These are phyloP conservation scores for Caradrina kadenii DNA, from an alignment of 2,888 invertebrate species.

Conservation along the genomic window DNA sequence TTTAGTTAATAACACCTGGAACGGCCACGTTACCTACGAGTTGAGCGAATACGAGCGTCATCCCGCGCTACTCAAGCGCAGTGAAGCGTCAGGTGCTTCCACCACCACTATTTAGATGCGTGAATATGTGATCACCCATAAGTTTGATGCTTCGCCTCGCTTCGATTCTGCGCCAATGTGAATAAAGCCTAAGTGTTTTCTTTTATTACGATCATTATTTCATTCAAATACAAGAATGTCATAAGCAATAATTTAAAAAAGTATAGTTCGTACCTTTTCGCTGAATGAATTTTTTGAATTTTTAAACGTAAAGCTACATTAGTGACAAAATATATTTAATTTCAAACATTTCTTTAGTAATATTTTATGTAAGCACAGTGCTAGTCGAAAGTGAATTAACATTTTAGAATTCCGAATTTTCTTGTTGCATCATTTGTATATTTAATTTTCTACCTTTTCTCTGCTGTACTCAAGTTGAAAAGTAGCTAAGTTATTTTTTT, in stretches of 20 bases:
- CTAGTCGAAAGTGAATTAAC: neutral
- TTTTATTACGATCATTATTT: neutral
- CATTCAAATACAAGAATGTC: neutral
- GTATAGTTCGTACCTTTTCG: neutral
- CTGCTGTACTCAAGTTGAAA: too few species aligned
- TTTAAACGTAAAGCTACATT: conserved; percentile 18
- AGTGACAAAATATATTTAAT: conserved; percentile 18
- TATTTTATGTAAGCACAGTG: conserved; percentile 26
- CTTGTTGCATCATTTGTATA: neutral
- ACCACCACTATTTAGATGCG: too few species aligned
- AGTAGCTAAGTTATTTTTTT: too few species aligned
- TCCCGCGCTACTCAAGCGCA: too few species aligned
- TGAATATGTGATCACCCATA: too few species aligned
- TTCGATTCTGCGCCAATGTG: too few species aligned
- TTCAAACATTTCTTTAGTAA: conserved; percentile 7
- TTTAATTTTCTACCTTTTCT: neutral
- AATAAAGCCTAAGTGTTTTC: neutral
- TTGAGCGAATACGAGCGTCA: too few species aligned
- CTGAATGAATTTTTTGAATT: conserved; percentile 18
- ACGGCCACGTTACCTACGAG: too few species aligned
- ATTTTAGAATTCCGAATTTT: neutral
- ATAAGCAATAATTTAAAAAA: neutral
- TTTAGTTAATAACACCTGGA: too few species aligned
- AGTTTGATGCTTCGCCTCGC: too few species aligned
- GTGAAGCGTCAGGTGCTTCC: too few species aligned